Evolutionary conservation across 2,888 invertebrate species (phyloP).

Genomic region (Seira ritae): DNA sequence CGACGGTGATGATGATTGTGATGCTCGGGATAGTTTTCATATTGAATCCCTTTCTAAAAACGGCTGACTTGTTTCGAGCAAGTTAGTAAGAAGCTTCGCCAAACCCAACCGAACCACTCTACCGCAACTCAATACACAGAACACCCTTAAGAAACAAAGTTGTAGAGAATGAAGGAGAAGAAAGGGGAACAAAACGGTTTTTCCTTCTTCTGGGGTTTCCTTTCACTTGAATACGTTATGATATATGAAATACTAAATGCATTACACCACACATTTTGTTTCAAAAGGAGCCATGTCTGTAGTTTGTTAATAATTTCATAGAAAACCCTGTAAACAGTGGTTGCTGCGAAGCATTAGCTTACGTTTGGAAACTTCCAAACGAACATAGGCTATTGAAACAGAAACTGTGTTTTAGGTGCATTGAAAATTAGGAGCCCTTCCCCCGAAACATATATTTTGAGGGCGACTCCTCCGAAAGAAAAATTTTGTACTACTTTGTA

Average conservation of each 20-base stretch:
- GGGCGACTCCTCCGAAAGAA: no score
- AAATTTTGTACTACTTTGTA: no score
- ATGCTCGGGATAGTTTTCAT: not conserved
- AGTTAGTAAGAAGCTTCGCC: not conserved
- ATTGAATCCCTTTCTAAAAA: not conserved
- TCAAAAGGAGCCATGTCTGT: not conserved
- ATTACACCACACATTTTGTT: no score
- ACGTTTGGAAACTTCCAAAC: no score
- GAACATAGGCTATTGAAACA: no score
- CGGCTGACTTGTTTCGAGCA: not conserved
- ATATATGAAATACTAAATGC: not conserved
- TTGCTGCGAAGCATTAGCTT: no score
- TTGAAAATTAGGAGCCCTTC: no score
- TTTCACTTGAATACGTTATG: slow-evolving; percentile 23
- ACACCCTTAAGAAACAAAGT: slow-evolving; percentile 7
- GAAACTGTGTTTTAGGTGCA: no score
- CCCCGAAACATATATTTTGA: no score
- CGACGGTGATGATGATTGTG: not conserved
- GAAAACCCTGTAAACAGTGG: no score
- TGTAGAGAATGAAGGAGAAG: not conserved
- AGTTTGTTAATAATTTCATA: not conserved
- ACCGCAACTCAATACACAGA: slow-evolving; percentile 4
- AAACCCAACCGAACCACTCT: not conserved
- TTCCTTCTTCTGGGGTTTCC: slow-evolving; percentile 43
- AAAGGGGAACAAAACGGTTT: slow-evolving; percentile 1